Base-by-base conservation (phyloP, 2,797 vertebrate species). In the Sebastes kiyomatsui region DNA sequence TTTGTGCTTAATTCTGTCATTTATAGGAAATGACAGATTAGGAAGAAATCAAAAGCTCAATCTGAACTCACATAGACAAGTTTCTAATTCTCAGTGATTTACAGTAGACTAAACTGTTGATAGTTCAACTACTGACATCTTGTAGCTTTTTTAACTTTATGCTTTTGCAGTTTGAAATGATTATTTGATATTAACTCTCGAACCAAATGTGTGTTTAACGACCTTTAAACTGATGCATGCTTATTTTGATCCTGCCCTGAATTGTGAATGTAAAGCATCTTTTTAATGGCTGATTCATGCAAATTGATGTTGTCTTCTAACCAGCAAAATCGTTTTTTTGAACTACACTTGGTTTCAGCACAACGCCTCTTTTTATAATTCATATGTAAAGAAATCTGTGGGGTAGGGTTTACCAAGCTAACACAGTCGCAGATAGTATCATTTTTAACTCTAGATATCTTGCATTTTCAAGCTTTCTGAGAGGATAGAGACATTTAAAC, bases 301-400 rank as follows among this genome's bases (percentile, higher is more conserved):
- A 68, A 52, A 62, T 56, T 28, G 14, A 42, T 42, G 27, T 75
- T 77, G 32, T 76, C 33, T 71, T 68, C 66, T 72, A 79, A 89
- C 70, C 49, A 18, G 8, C 74, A 2, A 66, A 59, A 7, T 20
- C 20, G 1, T 23, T 55, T 30, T 30, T 64, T 67, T 83, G 66
- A 88, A 87, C 82, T 82, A 82, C 80, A 77, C 67, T 67, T 46
- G 23, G 62, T 81, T 79, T 86, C 25, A 77, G 28, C 54, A 25
- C 58, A 25, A 72, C 11, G 28, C 11, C 2, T 5, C 42, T n/a
- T 64, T 30, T 55, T 52, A 22, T 55, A 7, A 27, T 16, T 23
- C 14, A 33, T 27, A 10, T 61, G 27, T 66, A 9, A 55, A 55
- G 18, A 72, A 52, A 35, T 49, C 12, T 20, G 32, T 28, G 7